Conservation (phyloP, 2,797 vertebrate genomes). For the Neosalanx taihuensis region DNA sequence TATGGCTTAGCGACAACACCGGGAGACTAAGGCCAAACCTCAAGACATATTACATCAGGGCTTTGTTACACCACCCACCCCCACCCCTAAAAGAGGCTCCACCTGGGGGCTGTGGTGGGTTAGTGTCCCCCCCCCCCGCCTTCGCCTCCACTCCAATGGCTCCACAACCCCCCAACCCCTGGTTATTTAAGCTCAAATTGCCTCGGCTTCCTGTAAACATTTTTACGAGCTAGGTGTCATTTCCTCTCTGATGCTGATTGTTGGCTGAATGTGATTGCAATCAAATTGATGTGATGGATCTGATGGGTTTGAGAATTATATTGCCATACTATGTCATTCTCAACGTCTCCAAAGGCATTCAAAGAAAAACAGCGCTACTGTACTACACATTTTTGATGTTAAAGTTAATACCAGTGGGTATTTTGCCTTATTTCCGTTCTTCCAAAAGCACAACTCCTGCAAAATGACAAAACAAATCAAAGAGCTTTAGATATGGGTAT, state of each 20-base stretch:
- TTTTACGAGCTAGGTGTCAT: slow-evolving; percentile 41
- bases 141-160: slow-evolving; percentile 40
- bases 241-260: slow-evolving; percentile 41
- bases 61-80: slow-evolving; percentile 28
- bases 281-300: slow-evolving; percentile 4
- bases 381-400: too few relatives aligned
- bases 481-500: not conserved
- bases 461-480: not conserved
- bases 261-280: slow-evolving; percentile 32
- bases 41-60: slow-evolving; percentile 18
- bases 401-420: too few relatives aligned
- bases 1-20: not conserved
- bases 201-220: slow-evolving; percentile 47
- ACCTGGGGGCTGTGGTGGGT: slow-evolving; percentile 3
- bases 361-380: not conserved
- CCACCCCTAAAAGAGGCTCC: not conserved
- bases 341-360: not conserved
- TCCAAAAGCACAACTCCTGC: not conserved
- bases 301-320: too few relatives aligned
- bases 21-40: slow-evolving; percentile 12
- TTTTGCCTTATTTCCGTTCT: not conserved
- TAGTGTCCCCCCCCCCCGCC: not conserved
- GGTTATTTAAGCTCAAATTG: slow-evolving; percentile 50
- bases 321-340: too few relatives aligned
- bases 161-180: slow-evolving; percentile 46